A percentile compares a stretch with the other conserved stretches of the same genome.
phyloP scores from a whole-genome alignment of 2,113 vertebrate species.

The Forbesichthys papilliferus region DNA sequence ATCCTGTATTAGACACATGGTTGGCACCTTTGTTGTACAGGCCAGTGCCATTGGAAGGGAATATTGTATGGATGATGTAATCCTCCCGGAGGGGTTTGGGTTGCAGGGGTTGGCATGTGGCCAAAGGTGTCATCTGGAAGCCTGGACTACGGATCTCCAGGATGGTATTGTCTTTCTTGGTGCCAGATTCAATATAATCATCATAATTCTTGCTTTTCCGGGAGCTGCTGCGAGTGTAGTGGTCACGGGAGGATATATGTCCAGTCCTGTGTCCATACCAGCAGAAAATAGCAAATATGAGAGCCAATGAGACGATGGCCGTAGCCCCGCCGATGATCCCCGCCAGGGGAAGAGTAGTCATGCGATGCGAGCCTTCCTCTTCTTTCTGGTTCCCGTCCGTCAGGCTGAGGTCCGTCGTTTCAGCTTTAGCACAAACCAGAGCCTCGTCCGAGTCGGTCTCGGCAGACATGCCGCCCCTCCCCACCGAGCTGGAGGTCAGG shows the following conservation, averaged over 20 bases:
- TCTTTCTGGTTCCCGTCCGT: slow-evolving; percentile 74
- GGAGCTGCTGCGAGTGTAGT: slow-evolving; percentile 77
- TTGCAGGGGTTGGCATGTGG: slow-evolving; percentile 80
- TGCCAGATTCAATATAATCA: slow-evolving; percentile 90
- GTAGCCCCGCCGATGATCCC: slow-evolving; percentile 87
- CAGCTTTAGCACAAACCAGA: slow-evolving; percentile 88
- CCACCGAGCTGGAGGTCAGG: slow-evolving; percentile 78
- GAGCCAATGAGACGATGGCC: slow-evolving; percentile 85
- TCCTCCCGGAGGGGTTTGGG: slow-evolving; percentile 86
- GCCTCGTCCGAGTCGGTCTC: slow-evolving; percentile 81
- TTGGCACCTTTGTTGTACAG: slow-evolving; percentile 83
- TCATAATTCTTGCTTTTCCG: slow-evolving; percentile 82
- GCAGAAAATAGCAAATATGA: slow-evolving; percentile 85
- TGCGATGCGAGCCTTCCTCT: slow-evolving; percentile 71
- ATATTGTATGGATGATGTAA: slow-evolving; percentile 92
- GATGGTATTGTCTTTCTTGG: slow-evolving; percentile 93
- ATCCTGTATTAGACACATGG: slow-evolving; percentile 76
- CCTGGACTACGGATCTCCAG: slow-evolving; percentile 87
- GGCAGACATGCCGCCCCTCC: slow-evolving; percentile 72
- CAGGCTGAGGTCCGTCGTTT: slow-evolving; percentile 78
- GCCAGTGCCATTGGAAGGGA: slow-evolving; percentile 89
- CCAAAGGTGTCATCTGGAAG: slow-evolving; percentile 89
- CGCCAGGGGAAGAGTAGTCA: slow-evolving; percentile 80
- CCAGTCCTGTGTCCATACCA: slow-evolving; percentile 85
- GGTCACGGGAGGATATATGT: slow-evolving; percentile 79